A percentile compares a stretch with the other conserved stretches of the same genome.
Evolutionary conservation across 2,888 invertebrate genomes (phyloP).

Genomic region (Leucophora obtusa): DNA sequence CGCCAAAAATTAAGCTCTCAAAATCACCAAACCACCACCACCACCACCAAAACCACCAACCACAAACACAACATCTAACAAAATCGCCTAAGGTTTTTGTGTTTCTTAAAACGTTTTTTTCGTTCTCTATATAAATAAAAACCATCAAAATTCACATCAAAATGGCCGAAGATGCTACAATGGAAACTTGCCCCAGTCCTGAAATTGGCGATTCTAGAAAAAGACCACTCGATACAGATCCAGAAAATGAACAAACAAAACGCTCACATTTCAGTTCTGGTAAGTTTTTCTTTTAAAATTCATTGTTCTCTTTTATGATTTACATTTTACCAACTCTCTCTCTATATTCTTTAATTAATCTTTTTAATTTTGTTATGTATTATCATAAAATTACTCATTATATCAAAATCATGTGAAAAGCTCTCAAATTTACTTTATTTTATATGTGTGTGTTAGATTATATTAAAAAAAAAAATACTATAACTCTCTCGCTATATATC

Average conservation of each 20-base stretch:
- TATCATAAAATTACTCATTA: conserved; percentile 3
- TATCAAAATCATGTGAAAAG: conserved; percentile 2
- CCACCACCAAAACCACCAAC: conserved; percentile 62
- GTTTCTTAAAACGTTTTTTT: conserved; percentile 56
- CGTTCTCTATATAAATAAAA: conserved; percentile 56
- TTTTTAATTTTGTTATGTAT: not conserved
- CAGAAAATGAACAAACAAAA: conserved; percentile 92
- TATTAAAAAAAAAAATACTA: not conserved
- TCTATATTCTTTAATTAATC: conserved; percentile 20
- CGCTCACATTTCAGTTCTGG: conserved; percentile 94
- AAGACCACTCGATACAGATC: conserved; percentile 90
- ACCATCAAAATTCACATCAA: conserved; percentile 67
- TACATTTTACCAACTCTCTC: conserved; percentile 43
- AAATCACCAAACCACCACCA: conserved; percentile 57
- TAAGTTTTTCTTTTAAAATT: conserved; percentile 79
- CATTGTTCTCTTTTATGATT: conserved; percentile 49
- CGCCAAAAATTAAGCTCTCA: conserved; percentile 54
- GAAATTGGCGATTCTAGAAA: conserved; percentile 93
- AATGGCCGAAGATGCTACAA: conserved; percentile 95
- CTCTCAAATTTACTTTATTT: not conserved
- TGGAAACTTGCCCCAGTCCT: conserved; percentile 96
- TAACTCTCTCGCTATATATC: not conserved
- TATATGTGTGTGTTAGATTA: not conserved
- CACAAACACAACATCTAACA: conserved; percentile 40
- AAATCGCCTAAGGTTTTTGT: conserved; percentile 65